Conservation (phyloP, 2,113 vertebrate genomes). For the Felis catus region F.catus_Fca126_mat1.0 CM031420.1:116388001-116388500, state of each 20-base stretch:
- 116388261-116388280: background rate
- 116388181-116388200: conserved; percentile 29
- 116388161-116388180: background rate
- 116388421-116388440: background rate
- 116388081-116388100: background rate
- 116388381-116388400: background rate
- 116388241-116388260: background rate
- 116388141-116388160: background rate
- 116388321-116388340: background rate
- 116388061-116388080: background rate
- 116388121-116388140: background rate
- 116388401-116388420: background rate
- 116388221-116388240: background rate
- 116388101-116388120: background rate
- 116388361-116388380: background rate
- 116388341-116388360: conserved; percentile 30
- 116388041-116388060: background rate
- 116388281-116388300: background rate
- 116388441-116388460: background rate
- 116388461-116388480: background rate
- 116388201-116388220: conserved; percentile 10
- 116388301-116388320: conserved; percentile 23
- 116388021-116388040: background rate
- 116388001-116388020: background rate
- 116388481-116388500: background rate